Conservation (phyloP, 2,113 vertebrate genomes). For the Chloebia gouldiae region DNA sequence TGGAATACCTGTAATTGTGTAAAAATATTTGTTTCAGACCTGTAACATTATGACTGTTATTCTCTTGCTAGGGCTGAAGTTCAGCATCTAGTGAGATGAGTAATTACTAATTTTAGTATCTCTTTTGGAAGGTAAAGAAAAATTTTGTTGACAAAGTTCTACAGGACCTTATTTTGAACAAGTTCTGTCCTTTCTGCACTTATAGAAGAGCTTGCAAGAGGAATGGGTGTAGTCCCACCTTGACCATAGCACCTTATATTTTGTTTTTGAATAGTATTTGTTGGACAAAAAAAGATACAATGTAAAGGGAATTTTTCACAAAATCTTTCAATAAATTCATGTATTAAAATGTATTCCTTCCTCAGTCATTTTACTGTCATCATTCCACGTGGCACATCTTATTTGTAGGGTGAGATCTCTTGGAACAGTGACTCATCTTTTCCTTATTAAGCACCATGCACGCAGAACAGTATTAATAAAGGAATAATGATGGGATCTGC, state of each 20-base stretch:
- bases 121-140: neutral
- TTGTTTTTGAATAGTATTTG: neutral
- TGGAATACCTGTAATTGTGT: neutral
- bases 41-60: neutral
- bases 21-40: neutral
- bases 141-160: neutral
- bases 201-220: neutral
- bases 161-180: neutral
- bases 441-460: neutral
- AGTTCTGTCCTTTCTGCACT: neutral
- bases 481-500: conserved; percentile 1
- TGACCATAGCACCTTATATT: neutral
- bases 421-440: conserved; percentile 47
- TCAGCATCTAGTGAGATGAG: neutral
- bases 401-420: conserved; percentile 4
- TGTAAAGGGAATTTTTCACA: neutral
- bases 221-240: neutral
- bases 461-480: neutral
- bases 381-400: neutral
- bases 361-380: neutral
- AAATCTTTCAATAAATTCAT: neutral
- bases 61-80: neutral
- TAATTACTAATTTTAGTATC: neutral
- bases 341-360: conserved; percentile 20
- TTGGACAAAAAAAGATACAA: neutral